These are phyloP conservation scores for Deladenus siricidicola DNA, from an alignment of 2,888 invertebrate genomes.

Conservation along the genomic window DNA sequence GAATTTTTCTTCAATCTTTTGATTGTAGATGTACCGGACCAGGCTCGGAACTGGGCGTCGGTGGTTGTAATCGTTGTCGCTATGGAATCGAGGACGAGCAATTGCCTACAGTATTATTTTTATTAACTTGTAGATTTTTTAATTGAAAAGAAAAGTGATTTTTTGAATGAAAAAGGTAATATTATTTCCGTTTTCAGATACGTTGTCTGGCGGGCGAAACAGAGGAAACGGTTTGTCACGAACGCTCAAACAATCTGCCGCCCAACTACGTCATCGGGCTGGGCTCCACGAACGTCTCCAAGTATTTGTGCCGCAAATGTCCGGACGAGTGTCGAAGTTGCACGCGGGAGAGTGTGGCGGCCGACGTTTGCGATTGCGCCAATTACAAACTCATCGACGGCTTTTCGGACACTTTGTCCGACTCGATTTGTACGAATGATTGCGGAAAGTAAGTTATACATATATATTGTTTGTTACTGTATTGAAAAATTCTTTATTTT, in stretches of 20 bases:
- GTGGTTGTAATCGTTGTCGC: slow-evolving; percentile 82
- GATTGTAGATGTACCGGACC: slow-evolving; percentile 69
- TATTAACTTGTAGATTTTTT: neutral
- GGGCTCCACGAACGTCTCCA: slow-evolving; percentile 9
- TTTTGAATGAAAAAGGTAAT: neutral
- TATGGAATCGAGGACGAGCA: slow-evolving; percentile 72
- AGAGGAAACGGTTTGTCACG: slow-evolving; percentile 12
- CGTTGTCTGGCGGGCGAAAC: slow-evolving; percentile 16
- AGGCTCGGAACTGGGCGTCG: slow-evolving; percentile 69
- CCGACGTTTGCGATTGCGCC: slow-evolving; percentile 15
- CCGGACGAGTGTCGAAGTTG: slow-evolving; percentile 29
- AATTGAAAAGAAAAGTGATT: neutral
- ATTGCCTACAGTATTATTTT: neutral
- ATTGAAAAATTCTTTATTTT: too few relatives aligned
- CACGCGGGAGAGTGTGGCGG: slow-evolving; percentile 15
- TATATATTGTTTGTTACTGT: neutral
- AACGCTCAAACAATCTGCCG: slow-evolving; percentile 8
- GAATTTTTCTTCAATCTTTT: neutral
- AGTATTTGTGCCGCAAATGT: slow-evolving; percentile 30
- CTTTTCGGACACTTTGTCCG: neutral
- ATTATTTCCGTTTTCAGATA: slow-evolving; percentile 5
- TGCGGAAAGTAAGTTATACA: slow-evolving; percentile 18
- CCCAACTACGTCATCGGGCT: slow-evolving; percentile 8
- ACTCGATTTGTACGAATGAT: slow-evolving; percentile 13
- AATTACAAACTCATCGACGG: slow-evolving; percentile 6